These are phyloP conservation scores for Battus philenor DNA, from an alignment of 1,140 invertebrate species.

Conservation along the genomic window DNA sequence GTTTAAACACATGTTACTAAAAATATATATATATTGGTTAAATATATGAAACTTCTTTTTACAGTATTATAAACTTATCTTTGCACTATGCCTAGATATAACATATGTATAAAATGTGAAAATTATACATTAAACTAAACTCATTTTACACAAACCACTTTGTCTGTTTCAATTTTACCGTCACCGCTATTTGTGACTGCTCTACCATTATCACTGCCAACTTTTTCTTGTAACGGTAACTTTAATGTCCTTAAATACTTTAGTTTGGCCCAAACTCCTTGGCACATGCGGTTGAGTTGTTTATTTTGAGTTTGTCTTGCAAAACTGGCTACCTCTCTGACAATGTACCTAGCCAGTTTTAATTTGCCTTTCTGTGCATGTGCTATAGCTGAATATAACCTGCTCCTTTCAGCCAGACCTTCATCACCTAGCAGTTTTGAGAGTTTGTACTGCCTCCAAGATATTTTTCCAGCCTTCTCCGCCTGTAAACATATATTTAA, in stretches of 20 bases:
- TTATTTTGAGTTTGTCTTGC: constrained; percentile 77
- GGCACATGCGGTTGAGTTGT: constrained; percentile 86
- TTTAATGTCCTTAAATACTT: constrained; percentile 76
- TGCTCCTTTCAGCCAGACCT: constrained; percentile 84
- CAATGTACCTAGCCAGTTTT: constrained; percentile 79
- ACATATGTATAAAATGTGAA: background rate
- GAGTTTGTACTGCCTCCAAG: constrained; percentile 86
- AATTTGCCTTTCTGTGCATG: constrained; percentile 87
- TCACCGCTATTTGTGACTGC: background rate
- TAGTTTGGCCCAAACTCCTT: constrained; percentile 89
- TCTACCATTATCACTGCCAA: constrained; percentile 15
- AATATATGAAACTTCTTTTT: no score
- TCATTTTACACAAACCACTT: constrained; percentile 11
- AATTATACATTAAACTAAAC: background rate
- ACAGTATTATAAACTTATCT: no score
- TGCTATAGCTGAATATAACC: constrained; percentile 91
- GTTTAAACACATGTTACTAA: no score
- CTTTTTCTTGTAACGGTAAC: constrained; percentile 18
- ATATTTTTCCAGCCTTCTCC: constrained; percentile 90
- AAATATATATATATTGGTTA: no score
- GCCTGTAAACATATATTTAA: constrained; percentile 78
- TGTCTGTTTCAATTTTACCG: constrained; percentile 2
- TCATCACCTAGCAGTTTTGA: constrained; percentile 89
- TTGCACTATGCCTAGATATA: background rate
- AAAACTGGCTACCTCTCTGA: constrained; percentile 80